Conservation (phyloP, 2,888 invertebrate species). For the Lacanobia oleracea region DNA sequence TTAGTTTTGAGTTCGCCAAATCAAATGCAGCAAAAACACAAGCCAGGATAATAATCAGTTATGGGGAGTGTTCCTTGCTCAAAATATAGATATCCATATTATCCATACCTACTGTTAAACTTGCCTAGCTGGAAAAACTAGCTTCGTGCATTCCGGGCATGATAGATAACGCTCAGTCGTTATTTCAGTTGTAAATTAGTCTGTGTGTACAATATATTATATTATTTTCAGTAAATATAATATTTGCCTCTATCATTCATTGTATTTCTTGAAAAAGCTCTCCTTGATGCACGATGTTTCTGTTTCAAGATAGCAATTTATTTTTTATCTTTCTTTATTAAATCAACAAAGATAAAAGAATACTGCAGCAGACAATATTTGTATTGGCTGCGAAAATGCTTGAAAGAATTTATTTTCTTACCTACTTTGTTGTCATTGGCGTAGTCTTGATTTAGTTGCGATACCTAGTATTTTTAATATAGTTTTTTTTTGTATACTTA, state of each 20-base stretch:
- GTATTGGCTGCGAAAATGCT: slow-evolving; percentile 25
- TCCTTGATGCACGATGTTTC: background rate
- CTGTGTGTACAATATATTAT: too few relatives aligned
- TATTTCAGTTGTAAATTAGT: too few relatives aligned
- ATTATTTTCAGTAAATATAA: background rate
- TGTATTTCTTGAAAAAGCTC: background rate
- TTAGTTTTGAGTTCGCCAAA: too few relatives aligned
- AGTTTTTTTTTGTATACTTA: background rate
- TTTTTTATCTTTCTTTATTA: background rate
- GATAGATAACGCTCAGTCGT: too few relatives aligned
- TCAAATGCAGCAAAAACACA: too few relatives aligned
- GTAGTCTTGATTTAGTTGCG: slow-evolving; percentile 22
- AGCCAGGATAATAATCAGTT: too few relatives aligned
- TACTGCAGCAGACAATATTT: slow-evolving; percentile 30
- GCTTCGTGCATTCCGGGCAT: too few relatives aligned
- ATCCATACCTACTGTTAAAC: too few relatives aligned
- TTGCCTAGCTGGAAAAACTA: too few relatives aligned
- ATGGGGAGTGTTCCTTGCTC: too few relatives aligned
- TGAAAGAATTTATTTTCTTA: slow-evolving; percentile 14
- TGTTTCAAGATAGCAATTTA: background rate
- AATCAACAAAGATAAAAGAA: slow-evolving; percentile 12
- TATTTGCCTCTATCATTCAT: background rate
- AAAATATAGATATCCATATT: too few relatives aligned
- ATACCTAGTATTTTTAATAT: background rate
- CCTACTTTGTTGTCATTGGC: background rate